These are phyloP conservation scores for Leptinotarsa defecta DNA, from an alignment of 1,140 invertebrate genomes.

Conservation along the genomic window DNA sequence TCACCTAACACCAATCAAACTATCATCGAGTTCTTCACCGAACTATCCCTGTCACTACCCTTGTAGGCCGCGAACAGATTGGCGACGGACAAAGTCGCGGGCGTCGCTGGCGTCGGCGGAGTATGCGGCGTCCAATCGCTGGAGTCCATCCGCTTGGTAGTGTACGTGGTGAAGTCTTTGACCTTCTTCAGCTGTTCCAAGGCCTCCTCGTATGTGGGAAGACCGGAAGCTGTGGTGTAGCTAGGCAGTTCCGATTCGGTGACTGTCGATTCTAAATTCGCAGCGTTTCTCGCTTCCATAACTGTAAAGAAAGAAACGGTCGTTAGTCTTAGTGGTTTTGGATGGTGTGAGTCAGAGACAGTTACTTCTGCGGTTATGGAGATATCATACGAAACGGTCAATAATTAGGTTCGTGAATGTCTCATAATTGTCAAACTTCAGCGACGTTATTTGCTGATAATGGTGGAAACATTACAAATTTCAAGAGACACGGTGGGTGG, in stretches of 20 bases:
- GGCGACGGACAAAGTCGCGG: constrained; percentile 48
- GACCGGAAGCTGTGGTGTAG: constrained; percentile 66
- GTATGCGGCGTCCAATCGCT: constrained; percentile 38
- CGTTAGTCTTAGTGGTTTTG: not conserved
- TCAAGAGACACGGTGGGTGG: too few species aligned
- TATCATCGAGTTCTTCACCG: constrained; percentile 9
- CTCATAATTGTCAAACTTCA: too few species aligned
- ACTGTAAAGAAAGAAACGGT: constrained; percentile 48
- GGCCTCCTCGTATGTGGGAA: constrained; percentile 67
- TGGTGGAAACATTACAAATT: too few species aligned
- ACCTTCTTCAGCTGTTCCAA: constrained; percentile 60
- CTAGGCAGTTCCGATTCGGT: constrained; percentile 62
- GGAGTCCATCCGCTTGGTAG: not conserved
- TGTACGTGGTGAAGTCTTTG: constrained; percentile 38
- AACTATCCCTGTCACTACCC: constrained; percentile 9
- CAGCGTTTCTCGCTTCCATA: constrained; percentile 45
- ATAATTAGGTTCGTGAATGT: too few species aligned
- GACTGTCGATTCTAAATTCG: constrained; percentile 43
- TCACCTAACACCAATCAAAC: not conserved
- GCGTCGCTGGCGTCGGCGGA: constrained; percentile 36
- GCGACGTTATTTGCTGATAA: too few species aligned
- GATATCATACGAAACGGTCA: too few species aligned
- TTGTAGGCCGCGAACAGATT: constrained; percentile 53
- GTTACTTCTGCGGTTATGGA: too few species aligned
- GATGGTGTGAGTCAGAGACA: not conserved